Conservation (phyloP, 2,113 vertebrate genomes). For the Stegostoma tigrinum region DNA sequence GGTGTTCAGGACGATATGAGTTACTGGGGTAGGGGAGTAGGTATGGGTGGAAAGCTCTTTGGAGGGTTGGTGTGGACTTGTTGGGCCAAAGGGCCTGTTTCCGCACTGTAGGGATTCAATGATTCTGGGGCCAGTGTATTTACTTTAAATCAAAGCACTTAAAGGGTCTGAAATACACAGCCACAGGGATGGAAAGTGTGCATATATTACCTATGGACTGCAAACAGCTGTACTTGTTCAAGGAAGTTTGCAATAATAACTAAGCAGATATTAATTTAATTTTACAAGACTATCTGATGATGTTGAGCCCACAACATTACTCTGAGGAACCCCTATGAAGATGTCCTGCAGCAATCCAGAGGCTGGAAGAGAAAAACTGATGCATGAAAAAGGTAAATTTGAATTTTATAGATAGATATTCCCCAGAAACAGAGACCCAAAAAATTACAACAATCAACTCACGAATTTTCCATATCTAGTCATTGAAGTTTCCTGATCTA, state of each 20-base stretch:
- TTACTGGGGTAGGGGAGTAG: too few relatives aligned
- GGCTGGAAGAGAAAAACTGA: neutral
- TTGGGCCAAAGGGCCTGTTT: too few relatives aligned
- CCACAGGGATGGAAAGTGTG: neutral
- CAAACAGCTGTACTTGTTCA: neutral
- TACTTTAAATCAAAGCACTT: neutral
- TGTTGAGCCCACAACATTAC: too few relatives aligned
- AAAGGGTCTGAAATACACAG: neutral
- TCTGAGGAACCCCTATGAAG: too few relatives aligned
- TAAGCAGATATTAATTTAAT: neutral
- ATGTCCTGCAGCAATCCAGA: neutral
- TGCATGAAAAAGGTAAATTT: neutral
- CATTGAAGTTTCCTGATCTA: too few relatives aligned
- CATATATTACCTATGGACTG: neutral
- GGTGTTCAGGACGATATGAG: too few relatives aligned
- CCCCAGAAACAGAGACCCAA: neutral
- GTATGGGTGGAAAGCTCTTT: too few relatives aligned
- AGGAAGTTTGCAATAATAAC: neutral
- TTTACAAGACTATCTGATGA: neutral
- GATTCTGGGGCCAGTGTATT: neutral
- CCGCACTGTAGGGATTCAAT: neutral
- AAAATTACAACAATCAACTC: neutral
- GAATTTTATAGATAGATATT: neutral
- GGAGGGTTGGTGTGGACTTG: too few relatives aligned
- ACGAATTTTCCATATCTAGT: neutral